Base-by-base conservation (phyloP, 2,797 vertebrate species). In the Coreius guichenoti region DNA sequence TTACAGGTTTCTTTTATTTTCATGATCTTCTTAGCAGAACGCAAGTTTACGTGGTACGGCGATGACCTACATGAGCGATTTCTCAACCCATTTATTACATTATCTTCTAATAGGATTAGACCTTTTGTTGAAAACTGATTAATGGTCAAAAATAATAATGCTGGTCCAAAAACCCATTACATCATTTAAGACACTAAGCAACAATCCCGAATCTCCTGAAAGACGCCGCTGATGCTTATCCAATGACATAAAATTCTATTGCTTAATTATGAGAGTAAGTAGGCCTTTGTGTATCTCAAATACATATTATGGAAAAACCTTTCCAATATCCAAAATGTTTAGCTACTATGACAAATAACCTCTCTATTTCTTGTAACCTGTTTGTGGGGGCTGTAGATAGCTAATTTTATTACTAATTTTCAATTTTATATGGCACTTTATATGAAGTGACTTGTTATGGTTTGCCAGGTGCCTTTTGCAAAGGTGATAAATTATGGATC, bases 1-100 rank as follows among this genome's bases (percentile, higher is more conserved):
- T 81, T 81, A 70, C 23, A 82, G 68, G 80, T 73, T 45, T 72
- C 16, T 82, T 61, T 45, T n/a, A 45, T 61, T 63, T 73, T 11
- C 56, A 49, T 4, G 17, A 47, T 39, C 36, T 16, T 73, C 68
- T 47, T 13, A 21, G 26, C 26, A 7, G 56, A 63, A 63, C 2
- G n/a, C 58, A 47, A 29, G 47, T 73, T 63, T 47, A 33, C 2
- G 4, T n/a, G 69, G 12, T 63, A 9, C 21, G 23, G 12, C 12
- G 54, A 21, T 31, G 54, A 74, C 69, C 39, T 29, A 29, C 31
- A 45, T 17, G n/a, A 73, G 26, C 5, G 8, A 74, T 65, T 61
- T 82, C 56, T 36, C 39, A 74, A 36, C 26, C 16, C 77, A 47
- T 63, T 33, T 61, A 63, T 82, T 5, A 54, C 23, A 54, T 81